Evolutionary conservation across 2,113 vertebrate genomes (phyloP).

Genomic region (Polyodon spathula): DNA sequence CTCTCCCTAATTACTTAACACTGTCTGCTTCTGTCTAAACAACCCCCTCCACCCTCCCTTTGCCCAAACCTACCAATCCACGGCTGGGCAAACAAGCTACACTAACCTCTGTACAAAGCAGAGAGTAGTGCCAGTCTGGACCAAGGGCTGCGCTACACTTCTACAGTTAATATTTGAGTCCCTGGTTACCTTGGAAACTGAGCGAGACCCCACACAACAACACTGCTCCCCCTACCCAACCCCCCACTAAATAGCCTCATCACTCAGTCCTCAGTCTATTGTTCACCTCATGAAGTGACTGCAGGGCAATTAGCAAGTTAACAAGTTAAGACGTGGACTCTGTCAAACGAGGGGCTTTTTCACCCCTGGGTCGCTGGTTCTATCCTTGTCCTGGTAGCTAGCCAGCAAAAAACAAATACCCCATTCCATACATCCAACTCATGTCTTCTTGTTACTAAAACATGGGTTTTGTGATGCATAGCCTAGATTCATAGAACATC

Average conservation of each 20-base stretch:
- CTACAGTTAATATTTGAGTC: slow-evolving; percentile 58
- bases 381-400: slow-evolving; percentile 17
- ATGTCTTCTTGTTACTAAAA: no score
- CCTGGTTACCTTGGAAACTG: slow-evolving; percentile 47
- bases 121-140: slow-evolving; percentile 19
- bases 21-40: slow-evolving; percentile 44
- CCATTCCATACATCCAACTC: no score
- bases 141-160: slow-evolving; percentile 44
- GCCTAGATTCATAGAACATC: background rate
- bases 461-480: background rate
- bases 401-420: slow-evolving; percentile 7
- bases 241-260: slow-evolving; percentile 22
- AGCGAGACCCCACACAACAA: slow-evolving; percentile 38
- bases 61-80: slow-evolving; percentile 24
- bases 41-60: slow-evolving; percentile 27
- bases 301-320: slow-evolving; percentile 28
- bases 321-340: slow-evolving; percentile 10
- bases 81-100: slow-evolving; percentile 29
- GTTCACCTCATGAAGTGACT: slow-evolving; percentile 29
- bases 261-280: slow-evolving; percentile 13
- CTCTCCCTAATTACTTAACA: slow-evolving; percentile 58
- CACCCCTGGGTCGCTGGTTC: slow-evolving; percentile 6
- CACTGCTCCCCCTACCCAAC: slow-evolving; percentile 11
- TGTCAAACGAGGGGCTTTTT: slow-evolving; percentile 10
- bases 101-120: slow-evolving; percentile 12